Conservation (phyloP, 2,113 vertebrate species). For the Eptatretus burgeri region DNA sequence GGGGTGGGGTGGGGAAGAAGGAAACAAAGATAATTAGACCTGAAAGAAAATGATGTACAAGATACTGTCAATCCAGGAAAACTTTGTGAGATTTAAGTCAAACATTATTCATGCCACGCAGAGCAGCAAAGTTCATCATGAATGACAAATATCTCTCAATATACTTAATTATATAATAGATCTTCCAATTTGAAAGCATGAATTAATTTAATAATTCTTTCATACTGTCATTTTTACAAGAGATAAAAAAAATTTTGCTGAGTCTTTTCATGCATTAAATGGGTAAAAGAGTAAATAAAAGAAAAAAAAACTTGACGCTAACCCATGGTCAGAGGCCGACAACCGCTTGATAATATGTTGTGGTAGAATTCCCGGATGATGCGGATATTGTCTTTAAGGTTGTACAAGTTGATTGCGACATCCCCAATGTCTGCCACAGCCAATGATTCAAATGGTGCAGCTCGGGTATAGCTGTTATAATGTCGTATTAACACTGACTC, state of each 20-base stretch:
- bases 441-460: slow-evolving; percentile 40
- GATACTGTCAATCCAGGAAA: too few relatives aligned
- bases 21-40: too few relatives aligned
- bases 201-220: too few relatives aligned
- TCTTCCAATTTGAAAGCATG: too few relatives aligned
- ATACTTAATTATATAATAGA: too few relatives aligned
- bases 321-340: slow-evolving; percentile 57
- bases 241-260: background rate
- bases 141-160: background rate
- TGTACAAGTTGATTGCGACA: slow-evolving; percentile 41
- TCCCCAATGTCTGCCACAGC: slow-evolving; percentile 54
- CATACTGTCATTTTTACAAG: too few relatives aligned
- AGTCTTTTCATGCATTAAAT: background rate
- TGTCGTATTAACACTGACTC: slow-evolving; percentile 35
- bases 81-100: too few relatives aligned
- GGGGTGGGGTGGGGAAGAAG: too few relatives aligned
- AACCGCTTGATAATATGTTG: slow-evolving; percentile 22
- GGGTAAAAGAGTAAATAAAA: background rate
- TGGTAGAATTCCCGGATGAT: slow-evolving; percentile 31
- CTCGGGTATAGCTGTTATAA: slow-evolving; percentile 27
- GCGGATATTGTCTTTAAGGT: slow-evolving; percentile 46
- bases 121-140: background rate
- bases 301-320: slow-evolving; percentile 10
- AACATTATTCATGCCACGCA: background rate
- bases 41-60: too few relatives aligned